These are phyloP conservation scores for Diglossa brunneiventris DNA, from an alignment of 2,113 vertebrate species.

Conservation along the genomic window DNA sequence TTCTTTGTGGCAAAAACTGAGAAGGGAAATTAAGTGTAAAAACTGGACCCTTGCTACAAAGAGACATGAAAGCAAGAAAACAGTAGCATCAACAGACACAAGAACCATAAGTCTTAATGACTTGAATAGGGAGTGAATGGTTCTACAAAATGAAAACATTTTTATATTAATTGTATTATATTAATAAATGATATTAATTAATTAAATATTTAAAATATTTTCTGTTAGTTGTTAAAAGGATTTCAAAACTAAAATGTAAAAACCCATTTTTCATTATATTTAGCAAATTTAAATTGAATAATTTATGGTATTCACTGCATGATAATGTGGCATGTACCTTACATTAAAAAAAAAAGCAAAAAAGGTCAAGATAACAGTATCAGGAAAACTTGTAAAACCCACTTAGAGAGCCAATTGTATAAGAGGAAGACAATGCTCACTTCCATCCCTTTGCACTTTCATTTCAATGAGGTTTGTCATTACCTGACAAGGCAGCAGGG, in stretches of 20 bases:
- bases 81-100: neutral
- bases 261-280: neutral
- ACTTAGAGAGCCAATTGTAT: neutral
- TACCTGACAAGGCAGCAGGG: neutral
- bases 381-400: neutral
- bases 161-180: too few species aligned
- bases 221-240: neutral
- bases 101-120: neutral
- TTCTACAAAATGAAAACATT: neutral
- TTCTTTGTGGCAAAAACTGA: neutral
- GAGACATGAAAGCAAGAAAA: neutral
- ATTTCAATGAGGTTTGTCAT: neutral
- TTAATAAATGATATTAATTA: too few species aligned
- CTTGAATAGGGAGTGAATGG: neutral
- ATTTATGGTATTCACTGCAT: neutral
- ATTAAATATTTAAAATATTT: neutral
- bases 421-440: neutral
- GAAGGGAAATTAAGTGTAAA: neutral
- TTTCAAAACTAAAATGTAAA: neutral
- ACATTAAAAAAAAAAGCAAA: neutral
- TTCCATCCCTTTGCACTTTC: neutral
- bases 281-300: neutral
- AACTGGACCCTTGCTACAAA: neutral
- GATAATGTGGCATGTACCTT: neutral
- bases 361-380: neutral